phyloP scores from a whole-genome alignment of 2,113 vertebrate species.

The Pimephales promelas region DNA sequence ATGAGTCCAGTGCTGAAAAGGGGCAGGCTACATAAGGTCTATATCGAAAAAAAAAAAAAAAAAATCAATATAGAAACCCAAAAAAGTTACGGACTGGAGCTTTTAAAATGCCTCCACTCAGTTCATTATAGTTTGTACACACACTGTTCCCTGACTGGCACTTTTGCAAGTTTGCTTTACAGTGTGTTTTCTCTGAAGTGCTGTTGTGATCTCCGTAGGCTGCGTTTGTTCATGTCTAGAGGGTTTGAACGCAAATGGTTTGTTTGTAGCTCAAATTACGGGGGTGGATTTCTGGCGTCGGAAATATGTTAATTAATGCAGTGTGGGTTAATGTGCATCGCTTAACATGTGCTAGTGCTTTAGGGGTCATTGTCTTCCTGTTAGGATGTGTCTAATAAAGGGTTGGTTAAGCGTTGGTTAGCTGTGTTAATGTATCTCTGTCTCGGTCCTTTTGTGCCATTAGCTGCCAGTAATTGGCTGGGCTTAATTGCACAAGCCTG shows the following conservation, averaged over 20 bases:
- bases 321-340: conserved; percentile 27
- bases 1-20: too few relatives aligned
- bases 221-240: neutral
- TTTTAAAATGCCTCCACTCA: neutral
- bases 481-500: conserved; percentile 48
- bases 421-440: conserved; percentile 45
- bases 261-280: conserved; percentile 13
- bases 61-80: too few relatives aligned
- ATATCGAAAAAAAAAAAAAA: too few relatives aligned
- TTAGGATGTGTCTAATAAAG: conserved; percentile 47
- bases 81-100: too few relatives aligned
- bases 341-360: conserved; percentile 16
- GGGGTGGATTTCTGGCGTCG: neutral
- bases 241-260: conserved; percentile 1
- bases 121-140: neutral
- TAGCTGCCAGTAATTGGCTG: conserved; percentile 50
- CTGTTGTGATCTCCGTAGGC: conserved; percentile 9
- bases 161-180: neutral
- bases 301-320: conserved; percentile 11
- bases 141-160: conserved; percentile 18
- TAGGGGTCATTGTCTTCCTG: conserved; percentile 34
- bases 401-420: conserved; percentile 57
- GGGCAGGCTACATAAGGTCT: too few relatives aligned
- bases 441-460: conserved; percentile 31
- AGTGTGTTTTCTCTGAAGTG: conserved; percentile 6